These are phyloP conservation scores for Mormyrops boulengeri DNA, from an alignment of 2,797 vertebrate species.

Conservation along the genomic window DNA sequence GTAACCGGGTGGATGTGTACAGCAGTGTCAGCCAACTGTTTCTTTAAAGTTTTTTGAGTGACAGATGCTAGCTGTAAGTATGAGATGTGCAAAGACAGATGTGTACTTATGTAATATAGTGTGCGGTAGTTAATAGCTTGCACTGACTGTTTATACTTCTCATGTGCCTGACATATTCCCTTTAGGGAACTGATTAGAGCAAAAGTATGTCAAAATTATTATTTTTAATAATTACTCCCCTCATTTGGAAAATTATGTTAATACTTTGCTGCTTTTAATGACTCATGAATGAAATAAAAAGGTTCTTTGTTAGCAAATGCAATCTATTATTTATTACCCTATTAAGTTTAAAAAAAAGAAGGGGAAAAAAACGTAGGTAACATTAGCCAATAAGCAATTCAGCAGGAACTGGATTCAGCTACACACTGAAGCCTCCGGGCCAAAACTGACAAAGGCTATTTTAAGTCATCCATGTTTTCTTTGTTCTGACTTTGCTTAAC, in stretches of 20 bases:
- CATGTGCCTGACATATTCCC: neutral
- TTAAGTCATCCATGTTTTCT: neutral
- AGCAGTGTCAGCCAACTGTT: neutral
- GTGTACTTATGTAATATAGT: neutral
- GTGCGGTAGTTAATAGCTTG: neutral
- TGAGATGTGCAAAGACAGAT: neutral
- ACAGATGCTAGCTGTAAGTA: neutral
- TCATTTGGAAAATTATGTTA: neutral
- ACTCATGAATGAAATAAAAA: neutral
- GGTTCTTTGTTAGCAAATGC: neutral
- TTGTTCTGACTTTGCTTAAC: neutral
- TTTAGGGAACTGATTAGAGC: neutral
- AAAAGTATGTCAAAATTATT: neutral
- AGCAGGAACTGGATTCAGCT: neutral
- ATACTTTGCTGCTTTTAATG: neutral
- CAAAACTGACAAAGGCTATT: conserved; percentile 4
- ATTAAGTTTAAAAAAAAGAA: neutral
- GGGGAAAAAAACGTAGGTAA: neutral
- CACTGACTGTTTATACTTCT: neutral
- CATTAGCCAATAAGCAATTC: conserved; percentile 1
- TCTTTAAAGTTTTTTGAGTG: neutral
- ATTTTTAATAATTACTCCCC: neutral
- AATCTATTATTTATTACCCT: neutral
- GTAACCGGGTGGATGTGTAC: neutral
- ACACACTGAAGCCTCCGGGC: neutral